phyloP scores from a whole-genome alignment of 2,797 vertebrate species.

The Coregonus ussuriensis region DNA sequence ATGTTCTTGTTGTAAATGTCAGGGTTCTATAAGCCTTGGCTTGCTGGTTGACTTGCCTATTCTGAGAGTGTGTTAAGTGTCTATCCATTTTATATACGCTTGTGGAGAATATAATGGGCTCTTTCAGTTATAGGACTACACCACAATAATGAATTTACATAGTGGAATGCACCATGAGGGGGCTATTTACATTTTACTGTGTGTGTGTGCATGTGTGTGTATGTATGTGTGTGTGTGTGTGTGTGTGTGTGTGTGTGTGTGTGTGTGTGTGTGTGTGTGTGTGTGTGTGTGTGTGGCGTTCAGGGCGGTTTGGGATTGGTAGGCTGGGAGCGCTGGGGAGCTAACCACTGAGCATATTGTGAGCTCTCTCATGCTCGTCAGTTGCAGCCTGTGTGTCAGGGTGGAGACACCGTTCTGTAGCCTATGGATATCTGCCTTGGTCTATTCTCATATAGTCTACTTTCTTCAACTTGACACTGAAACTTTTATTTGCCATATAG shows the following conservation, averaged over 20 bases:
- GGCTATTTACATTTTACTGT: constrained; percentile 11
- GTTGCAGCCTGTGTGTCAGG: constrained; percentile 55
- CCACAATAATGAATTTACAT: background rate
- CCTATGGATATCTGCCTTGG: background rate
- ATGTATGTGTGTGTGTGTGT: constrained; percentile 6
- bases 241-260: constrained; percentile 6
- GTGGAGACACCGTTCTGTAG: constrained; percentile 35
- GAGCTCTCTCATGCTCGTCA: constrained; percentile 65
- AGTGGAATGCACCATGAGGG: background rate
- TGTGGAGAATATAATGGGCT: background rate
- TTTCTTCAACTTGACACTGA: constrained; percentile 1
- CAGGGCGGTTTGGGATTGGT: constrained; percentile 32
- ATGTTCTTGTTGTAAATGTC: background rate
- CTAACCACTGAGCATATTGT: constrained; percentile 58
- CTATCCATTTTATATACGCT: background rate
- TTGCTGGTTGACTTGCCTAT: background rate
- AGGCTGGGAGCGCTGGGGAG: constrained; percentile 58
- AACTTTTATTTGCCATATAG: background rate
- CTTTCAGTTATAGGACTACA: background rate
- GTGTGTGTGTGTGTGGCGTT: constrained; percentile 2
- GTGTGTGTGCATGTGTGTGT: constrained; percentile 10
- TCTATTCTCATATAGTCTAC: background rate
- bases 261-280: background rate
- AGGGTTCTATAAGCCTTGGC: too few relatives aligned
- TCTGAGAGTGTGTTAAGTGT: background rate